phyloP scores from a whole-genome alignment of 1,140 invertebrate genomes.

The Hesperophylax magnus region DNA sequence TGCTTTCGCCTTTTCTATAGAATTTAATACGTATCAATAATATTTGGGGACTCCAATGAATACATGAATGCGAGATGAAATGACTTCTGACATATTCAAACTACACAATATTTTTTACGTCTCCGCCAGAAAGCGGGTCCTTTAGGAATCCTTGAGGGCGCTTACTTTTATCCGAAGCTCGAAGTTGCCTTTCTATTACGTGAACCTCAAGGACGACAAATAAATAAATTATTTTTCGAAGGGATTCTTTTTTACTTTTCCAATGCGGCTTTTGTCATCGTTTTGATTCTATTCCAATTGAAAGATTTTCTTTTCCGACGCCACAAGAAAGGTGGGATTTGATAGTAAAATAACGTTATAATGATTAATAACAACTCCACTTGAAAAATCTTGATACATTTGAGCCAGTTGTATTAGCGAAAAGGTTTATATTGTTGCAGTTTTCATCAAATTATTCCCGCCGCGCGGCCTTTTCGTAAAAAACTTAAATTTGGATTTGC shows the following conservation, averaged over 20 bases:
- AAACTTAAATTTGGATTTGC: too few relatives aligned
- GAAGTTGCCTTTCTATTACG: constrained; percentile 19
- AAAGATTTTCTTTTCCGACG: too few relatives aligned
- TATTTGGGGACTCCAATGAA: constrained; percentile 15
- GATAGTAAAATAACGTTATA: neutral
- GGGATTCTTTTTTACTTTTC: constrained; percentile 1
- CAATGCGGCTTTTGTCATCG: neutral
- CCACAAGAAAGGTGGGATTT: neutral
- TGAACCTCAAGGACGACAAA: neutral
- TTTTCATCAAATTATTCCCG: too few relatives aligned
- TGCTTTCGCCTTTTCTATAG: neutral
- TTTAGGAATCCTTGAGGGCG: neutral
- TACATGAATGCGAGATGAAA: constrained; percentile 31
- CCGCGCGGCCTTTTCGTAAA: too few relatives aligned
- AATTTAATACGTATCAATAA: constrained; percentile 9
- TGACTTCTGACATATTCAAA: constrained; percentile 30
- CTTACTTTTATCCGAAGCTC: constrained; percentile 15
- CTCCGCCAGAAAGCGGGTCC: neutral
- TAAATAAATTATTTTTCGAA: constrained; percentile 23
- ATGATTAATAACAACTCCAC: neutral
- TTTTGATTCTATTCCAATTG: neutral
- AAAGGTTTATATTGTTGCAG: too few relatives aligned
- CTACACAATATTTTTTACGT: neutral
- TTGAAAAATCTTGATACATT: neutral
- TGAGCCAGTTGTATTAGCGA: too few relatives aligned